Evolutionary conservation across 2,888 invertebrate species (phyloP).

Genomic region (Lochmaea capreae): DNA sequence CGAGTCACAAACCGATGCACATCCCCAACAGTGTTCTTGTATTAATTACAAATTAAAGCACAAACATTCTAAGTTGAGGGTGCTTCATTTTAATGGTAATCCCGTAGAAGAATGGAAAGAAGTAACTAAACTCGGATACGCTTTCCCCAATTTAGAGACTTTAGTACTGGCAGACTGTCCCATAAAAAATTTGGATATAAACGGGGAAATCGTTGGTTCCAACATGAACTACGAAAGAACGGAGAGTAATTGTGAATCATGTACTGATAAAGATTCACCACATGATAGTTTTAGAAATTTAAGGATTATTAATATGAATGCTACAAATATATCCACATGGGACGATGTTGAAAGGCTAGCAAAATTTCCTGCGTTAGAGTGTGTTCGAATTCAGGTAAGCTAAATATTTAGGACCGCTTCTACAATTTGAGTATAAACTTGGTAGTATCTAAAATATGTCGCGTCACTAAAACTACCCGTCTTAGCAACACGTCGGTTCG

Average conservation of each 20-base stretch:
- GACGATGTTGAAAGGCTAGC: constrained; percentile 89
- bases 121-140: constrained; percentile 83
- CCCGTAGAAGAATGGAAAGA: constrained; percentile 87
- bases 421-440: too few relatives aligned
- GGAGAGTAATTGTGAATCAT: constrained; percentile 72
- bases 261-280: constrained; percentile 67
- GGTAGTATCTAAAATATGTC: too few relatives aligned
- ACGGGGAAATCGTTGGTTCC: constrained; percentile 43
- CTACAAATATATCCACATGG: constrained; percentile 86
- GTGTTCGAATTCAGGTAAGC: constrained; percentile 82
- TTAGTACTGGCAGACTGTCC: constrained; percentile 90
- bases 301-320: constrained; percentile 85
- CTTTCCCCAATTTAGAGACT: constrained; percentile 88
- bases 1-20: constrained; percentile 43
- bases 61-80: constrained; percentile 76
- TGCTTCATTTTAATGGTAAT: constrained; percentile 90
- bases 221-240: constrained; percentile 60
- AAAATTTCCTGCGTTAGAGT: constrained; percentile 84
- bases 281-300: constrained; percentile 77
- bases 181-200: constrained; percentile 69
- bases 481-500: too few relatives aligned
- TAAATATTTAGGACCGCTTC: background rate
- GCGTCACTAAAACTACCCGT: too few relatives aligned
- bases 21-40: constrained; percentile 42
- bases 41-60: constrained; percentile 48